Evolutionary conservation across 2,797 vertebrate genomes (phyloP).

Genomic region (Falco novaeseelandiae): DNA sequence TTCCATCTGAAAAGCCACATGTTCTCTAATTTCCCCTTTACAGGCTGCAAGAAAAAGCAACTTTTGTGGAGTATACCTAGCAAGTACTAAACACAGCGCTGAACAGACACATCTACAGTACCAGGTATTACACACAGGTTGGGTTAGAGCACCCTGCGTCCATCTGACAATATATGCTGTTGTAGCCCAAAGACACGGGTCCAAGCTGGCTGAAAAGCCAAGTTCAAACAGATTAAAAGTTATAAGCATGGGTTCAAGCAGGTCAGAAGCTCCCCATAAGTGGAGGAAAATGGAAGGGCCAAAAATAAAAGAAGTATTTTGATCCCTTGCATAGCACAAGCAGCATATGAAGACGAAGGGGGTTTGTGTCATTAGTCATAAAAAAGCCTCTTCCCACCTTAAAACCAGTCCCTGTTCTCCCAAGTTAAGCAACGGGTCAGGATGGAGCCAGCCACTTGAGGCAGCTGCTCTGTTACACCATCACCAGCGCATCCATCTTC

Average conservation of each 20-base stretch:
- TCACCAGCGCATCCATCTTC: not conserved
- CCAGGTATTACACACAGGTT: not conserved
- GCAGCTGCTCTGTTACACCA: not conserved
- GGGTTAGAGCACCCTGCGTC: not conserved
- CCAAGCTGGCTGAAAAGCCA: not conserved
- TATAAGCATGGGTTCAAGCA: not conserved
- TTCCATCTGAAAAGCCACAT: not conserved
- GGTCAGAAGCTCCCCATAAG: not conserved
- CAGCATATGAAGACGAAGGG: not conserved
- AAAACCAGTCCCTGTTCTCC: not conserved
- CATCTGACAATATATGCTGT: not conserved
- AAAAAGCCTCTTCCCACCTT: not conserved
- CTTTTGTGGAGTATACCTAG: not conserved
- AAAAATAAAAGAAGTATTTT: not conserved
- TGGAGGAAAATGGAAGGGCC: not conserved
- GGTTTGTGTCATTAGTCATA: not conserved
- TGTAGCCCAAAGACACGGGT: not conserved
- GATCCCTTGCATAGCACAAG: not conserved
- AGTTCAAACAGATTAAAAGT: not conserved
- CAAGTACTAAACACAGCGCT: not conserved
- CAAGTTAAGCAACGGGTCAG: not conserved
- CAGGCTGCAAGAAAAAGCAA: not conserved
- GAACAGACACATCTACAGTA: not conserved
- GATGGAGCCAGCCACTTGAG: not conserved
- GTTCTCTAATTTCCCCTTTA: not conserved